Conservation (phyloP, 2,113 vertebrate genomes). For the Maccullochella peelii region DNA sequence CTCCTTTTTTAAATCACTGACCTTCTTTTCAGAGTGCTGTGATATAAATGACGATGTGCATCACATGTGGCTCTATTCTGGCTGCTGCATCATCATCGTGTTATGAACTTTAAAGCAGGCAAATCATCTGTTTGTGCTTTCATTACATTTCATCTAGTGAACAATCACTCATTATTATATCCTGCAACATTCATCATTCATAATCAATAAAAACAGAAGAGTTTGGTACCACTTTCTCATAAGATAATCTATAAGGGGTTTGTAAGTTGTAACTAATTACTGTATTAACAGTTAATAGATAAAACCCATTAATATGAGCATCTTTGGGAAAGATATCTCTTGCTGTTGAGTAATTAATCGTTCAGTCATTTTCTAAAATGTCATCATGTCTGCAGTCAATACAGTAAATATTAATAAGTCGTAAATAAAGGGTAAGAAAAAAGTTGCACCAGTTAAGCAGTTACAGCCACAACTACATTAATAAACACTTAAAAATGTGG, state of each 20-base stretch:
- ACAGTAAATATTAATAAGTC: neutral
- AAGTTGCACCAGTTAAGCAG: too few species aligned
- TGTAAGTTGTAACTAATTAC: neutral
- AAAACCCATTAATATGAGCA: neutral
- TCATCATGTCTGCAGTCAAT: neutral
- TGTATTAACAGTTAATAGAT: neutral
- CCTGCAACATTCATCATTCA: too few species aligned
- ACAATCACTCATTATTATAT: neutral
- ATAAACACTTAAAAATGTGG: neutral
- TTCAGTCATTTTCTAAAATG: neutral
- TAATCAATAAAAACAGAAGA: too few species aligned
- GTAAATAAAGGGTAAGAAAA: too few species aligned
- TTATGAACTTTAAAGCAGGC: neutral
- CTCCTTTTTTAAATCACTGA: slow-evolving; percentile 21
- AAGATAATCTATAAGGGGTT: neutral
- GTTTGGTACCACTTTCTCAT: too few species aligned
- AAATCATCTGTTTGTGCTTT: neutral
- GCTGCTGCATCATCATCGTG: neutral
- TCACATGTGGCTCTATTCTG: neutral
- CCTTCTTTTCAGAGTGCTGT: neutral
- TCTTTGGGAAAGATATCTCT: neutral
- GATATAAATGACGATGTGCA: slow-evolving; percentile 11
- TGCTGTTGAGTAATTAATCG: too few species aligned
- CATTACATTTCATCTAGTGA: neutral
- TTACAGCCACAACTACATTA: neutral